phyloP scores from a whole-genome alignment of 2,888 invertebrate species.

The Hydroisotoma schaefferi region DNA sequence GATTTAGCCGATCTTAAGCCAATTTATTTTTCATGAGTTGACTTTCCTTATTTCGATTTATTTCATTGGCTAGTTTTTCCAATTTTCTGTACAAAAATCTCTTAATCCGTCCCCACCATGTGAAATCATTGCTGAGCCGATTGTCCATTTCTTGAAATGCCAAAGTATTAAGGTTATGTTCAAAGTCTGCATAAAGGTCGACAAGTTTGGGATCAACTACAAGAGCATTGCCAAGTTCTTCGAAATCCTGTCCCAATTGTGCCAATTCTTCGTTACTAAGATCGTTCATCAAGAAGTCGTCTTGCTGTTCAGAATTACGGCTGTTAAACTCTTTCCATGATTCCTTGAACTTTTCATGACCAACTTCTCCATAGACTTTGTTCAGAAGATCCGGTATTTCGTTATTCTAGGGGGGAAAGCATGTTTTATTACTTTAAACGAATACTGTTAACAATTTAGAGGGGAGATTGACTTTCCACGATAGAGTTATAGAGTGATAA shows the following conservation, averaged over 20 bases:
- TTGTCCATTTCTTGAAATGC: constrained; percentile 29
- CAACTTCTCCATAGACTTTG: constrained; percentile 26
- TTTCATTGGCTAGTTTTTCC: constrained; percentile 25
- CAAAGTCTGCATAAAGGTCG: constrained; percentile 29
- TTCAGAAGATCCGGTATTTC: constrained; percentile 19
- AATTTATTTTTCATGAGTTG: too few species aligned
- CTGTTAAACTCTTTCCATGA: constrained; percentile 29
- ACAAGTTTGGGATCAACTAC: constrained; percentile 18
- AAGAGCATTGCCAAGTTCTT: constrained; percentile 16
- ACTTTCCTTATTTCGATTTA: neutral
- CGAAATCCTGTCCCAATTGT: constrained; percentile 24
- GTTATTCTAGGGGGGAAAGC: neutral
- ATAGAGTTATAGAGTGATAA: too few species aligned
- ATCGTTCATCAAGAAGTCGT: constrained; percentile 27
- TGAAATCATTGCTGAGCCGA: constrained; percentile 4
- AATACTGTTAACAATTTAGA: too few species aligned
- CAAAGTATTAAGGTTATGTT: constrained; percentile 20
- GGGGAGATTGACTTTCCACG: too few species aligned
- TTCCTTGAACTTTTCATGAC: constrained; percentile 20
- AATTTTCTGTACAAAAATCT: constrained; percentile 23
- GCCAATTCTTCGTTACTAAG: constrained; percentile 22
- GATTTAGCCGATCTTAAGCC: too few species aligned
- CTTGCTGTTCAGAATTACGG: constrained; percentile 27
- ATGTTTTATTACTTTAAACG: neutral
- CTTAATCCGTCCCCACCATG: constrained; percentile 30